phyloP scores from a whole-genome alignment of 2,797 vertebrate species.

The Crax fasciolata region DNA sequence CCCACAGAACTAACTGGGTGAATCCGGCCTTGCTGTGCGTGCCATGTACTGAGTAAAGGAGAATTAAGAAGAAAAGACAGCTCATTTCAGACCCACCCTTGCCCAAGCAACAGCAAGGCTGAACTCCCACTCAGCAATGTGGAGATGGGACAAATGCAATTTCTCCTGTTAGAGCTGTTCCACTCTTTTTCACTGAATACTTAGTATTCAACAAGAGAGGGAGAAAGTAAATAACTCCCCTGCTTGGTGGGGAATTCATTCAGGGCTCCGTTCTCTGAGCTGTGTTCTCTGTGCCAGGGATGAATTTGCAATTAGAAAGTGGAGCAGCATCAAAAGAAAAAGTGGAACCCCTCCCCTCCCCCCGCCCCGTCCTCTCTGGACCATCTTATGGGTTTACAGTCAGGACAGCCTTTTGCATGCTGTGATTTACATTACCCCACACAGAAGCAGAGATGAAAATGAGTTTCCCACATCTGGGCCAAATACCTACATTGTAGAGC shows the following conservation, averaged over 20 bases:
- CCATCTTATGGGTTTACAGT: not conserved
- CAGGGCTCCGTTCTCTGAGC: not conserved
- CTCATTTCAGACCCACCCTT: conserved; percentile 26
- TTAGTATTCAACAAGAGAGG: not conserved
- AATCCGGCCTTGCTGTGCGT: not conserved
- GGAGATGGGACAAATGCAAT: not conserved
- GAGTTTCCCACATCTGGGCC: not conserved
- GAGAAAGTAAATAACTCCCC: not conserved
- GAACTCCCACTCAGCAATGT: conserved; percentile 20
- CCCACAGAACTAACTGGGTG: not conserved
- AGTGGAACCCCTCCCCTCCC: not conserved
- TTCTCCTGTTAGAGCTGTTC: conserved; percentile 10
- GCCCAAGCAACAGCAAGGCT: not conserved
- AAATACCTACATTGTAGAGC: not conserved
- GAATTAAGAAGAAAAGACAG: not conserved
- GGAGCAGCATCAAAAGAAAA: not conserved
- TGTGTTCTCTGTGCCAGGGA: not conserved
- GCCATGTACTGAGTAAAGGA: not conserved
- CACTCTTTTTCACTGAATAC: not conserved
- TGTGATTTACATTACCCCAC: not conserved
- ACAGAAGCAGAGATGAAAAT: not conserved
- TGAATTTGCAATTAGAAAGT: not conserved
- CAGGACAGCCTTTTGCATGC: not conserved
- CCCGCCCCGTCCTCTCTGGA: not conserved
- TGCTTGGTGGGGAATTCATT: not conserved